phyloP scores from a whole-genome alignment of 1,140 invertebrate species.

The Dryas iulia region DNA sequence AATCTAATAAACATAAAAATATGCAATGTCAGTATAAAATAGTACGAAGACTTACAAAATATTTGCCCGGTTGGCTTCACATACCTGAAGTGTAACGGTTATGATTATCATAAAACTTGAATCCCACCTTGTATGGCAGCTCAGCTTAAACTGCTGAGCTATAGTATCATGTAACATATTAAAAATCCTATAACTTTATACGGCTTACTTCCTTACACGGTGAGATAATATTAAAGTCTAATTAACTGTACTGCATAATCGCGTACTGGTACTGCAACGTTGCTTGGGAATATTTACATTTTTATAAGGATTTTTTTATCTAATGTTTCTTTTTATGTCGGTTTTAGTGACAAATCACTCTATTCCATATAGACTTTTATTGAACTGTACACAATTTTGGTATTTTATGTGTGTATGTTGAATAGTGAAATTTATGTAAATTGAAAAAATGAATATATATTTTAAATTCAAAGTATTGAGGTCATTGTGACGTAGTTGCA shows the following conservation, averaged over 20 bases:
- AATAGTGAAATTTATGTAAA: too few species aligned
- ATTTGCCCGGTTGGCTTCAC: background rate
- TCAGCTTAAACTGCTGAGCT: background rate
- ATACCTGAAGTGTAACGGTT: conserved; percentile 6
- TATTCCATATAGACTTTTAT: too few species aligned
- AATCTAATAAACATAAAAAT: background rate
- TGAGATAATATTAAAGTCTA: background rate
- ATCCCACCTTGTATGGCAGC: conserved; percentile 2
- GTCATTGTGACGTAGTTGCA: too few species aligned
- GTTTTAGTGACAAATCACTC: too few species aligned
- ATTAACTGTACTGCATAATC: background rate
- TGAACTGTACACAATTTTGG: too few species aligned
- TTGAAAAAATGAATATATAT: too few species aligned
- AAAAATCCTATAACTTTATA: conserved; percentile 1
- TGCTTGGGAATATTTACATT: too few species aligned
- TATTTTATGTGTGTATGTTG: too few species aligned
- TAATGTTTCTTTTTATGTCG: too few species aligned
- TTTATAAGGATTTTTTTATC: too few species aligned
- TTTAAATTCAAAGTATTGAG: too few species aligned
- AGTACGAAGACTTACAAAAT: background rate
- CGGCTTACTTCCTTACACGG: background rate
- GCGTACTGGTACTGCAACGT: background rate
- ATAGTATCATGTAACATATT: background rate
- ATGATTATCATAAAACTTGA: conserved; percentile 9
- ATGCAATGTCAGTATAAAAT: background rate